Evolutionary conservation across 1,140 invertebrate species (phyloP).

Genomic region (Onthophagus taurus): DNA sequence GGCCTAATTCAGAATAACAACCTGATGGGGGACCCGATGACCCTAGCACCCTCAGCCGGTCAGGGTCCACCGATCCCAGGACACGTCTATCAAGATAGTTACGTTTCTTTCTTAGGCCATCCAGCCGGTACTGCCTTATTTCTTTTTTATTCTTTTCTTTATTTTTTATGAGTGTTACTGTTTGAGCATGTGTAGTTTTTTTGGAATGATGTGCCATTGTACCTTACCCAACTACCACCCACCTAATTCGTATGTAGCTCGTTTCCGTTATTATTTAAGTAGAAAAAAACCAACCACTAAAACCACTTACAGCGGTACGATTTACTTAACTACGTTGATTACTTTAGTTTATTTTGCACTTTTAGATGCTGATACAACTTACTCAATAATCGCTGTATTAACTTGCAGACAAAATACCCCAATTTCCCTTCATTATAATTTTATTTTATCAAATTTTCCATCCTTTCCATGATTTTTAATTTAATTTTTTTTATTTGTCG

Average conservation of each 20-base stretch:
- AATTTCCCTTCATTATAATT: no score
- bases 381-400: background rate
- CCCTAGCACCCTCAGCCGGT: slow-evolving; percentile 21
- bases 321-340: slow-evolving; percentile 12
- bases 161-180: slow-evolving; percentile 16
- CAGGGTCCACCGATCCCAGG: slow-evolving; percentile 34
- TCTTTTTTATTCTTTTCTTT: slow-evolving; percentile 29
- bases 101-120: slow-evolving; percentile 57
- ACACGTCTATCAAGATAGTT: slow-evolving; percentile 55
- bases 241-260: no score
- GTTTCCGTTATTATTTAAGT: no score
- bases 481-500: no score
- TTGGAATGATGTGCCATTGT: slow-evolving; percentile 14
- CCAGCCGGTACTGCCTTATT: slow-evolving; percentile 42
- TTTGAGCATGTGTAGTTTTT: slow-evolving; percentile 18
- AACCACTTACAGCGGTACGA: slow-evolving; percentile 7
- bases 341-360: slow-evolving; percentile 13
- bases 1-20: slow-evolving; percentile 11
- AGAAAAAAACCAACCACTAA: no score
- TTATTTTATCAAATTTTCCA: no score
- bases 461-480: no score
- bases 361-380: slow-evolving; percentile 4
- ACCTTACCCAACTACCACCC: no score
- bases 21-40: slow-evolving; percentile 25
- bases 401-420: no score